Evolutionary conservation across 23 tunicate genomes (phyloP), one percentile per base, ranked within the genome.

Genomic region (Phallusia fumigata): DNA sequence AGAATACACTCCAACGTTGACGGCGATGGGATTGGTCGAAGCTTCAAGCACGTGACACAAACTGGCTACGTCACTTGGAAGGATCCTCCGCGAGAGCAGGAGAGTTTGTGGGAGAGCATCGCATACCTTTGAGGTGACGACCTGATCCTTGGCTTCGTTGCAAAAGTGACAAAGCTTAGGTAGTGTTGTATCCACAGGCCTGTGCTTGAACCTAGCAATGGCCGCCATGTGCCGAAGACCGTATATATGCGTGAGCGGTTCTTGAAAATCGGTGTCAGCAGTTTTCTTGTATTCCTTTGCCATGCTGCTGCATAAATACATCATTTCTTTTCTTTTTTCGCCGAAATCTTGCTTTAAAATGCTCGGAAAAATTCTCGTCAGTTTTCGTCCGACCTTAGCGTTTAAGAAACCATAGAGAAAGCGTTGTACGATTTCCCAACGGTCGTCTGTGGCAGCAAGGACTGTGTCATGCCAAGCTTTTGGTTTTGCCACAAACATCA

Each of bases 31-130:
- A 21, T 58, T 22, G 28, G 69, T 21, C 3, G 28, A 58, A 21
- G 69, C 69, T 24, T 22, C 28, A 5, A 58, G 26, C 15, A 58
- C 69, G 69, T 58, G 69, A 58, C 69, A 58, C 26, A 21, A 58
- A 16, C 69, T 58, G 26, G 69, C 69, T 21, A 58, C 69, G 69
- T 58, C 69, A 58, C 69, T 58, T 22, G 69, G 69, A 16, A 58
- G 69, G 69, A 58, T 22, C 13, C 69, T 22, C 3, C 69, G 11
- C 15, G 69, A 58, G 69, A 58, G 69, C 28, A 58, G 69, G 5
- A 58, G 1, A 58, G 69, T 58, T 13, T 24, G 11, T 24, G 69
- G 69, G 16, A 58, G 69, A 21, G 28, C 26, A 21, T 58, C 16
- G 26, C 69, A 1, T 21, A 58, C 69, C 26, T 11, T 21, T 24